Percentiles rank a stretch among this genome's conserved stretches.
Conservation (phyloP, 1,140 invertebrate genomes). For the Oreohelix idahoensis region DNA sequence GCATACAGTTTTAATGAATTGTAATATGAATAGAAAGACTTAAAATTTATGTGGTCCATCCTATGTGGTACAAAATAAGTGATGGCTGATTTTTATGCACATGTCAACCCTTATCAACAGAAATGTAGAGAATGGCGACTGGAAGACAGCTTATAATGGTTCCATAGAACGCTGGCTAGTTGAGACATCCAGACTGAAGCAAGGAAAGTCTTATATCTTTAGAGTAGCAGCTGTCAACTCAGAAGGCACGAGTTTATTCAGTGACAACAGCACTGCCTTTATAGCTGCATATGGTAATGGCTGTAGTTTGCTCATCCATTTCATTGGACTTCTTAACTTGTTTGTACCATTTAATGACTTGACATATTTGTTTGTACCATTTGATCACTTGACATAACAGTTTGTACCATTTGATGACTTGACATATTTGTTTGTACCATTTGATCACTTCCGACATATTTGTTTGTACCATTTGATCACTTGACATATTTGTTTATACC, state of each 20-base stretch:
- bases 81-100: too few species aligned
- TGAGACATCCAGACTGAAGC: conserved; percentile 75
- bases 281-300: conserved; percentile 40
- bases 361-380: background rate
- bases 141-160: conserved; percentile 86
- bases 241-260: conserved; percentile 84
- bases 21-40: too few species aligned
- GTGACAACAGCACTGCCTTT: conserved; percentile 69
- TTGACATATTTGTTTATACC: too few species aligned
- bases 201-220: conserved; percentile 79
- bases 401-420: too few species aligned
- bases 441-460: too few species aligned
- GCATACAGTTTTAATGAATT: too few species aligned
- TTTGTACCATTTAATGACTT: background rate
- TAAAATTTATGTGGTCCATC: too few species aligned
- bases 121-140: conserved; percentile 60
- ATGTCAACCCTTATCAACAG: background rate
- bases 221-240: conserved; percentile 84
- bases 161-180: conserved; percentile 88
- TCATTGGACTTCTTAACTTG: too few species aligned
- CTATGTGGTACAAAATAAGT: too few species aligned
- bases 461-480: too few species aligned
- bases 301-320: background rate
- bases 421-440: too few species aligned
- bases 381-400: too few species aligned